Conservation (phyloP, 2,113 vertebrate species). For the Heterocephalus glaber region DNA sequence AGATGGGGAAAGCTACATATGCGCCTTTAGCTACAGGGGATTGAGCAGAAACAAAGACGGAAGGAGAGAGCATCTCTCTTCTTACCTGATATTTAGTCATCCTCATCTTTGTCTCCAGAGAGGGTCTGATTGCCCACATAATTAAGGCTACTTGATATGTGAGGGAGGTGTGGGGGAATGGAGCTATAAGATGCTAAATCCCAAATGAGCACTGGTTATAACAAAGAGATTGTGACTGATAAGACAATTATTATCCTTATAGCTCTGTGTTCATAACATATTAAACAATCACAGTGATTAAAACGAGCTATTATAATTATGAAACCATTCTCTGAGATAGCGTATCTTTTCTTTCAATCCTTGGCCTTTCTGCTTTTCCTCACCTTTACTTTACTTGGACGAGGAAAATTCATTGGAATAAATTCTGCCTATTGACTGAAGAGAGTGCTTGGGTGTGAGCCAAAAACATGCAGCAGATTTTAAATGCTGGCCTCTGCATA, state of each 20-base stretch:
- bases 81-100: constrained; percentile 81
- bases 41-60: constrained; percentile 84
- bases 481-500: constrained; percentile 60
- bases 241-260: constrained; percentile 84
- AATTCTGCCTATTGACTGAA: constrained; percentile 63
- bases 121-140: constrained; percentile 82
- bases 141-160: constrained; percentile 86
- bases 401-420: constrained; percentile 76
- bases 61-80: not conserved
- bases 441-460: constrained; percentile 61
- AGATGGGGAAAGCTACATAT: constrained; percentile 83
- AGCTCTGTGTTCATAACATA: constrained; percentile 80
- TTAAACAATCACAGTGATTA: constrained; percentile 88
- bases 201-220: constrained; percentile 77
- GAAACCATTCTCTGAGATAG: constrained; percentile 81
- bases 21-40: constrained; percentile 84
- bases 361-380: constrained; percentile 78
- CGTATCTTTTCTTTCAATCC: constrained; percentile 64
- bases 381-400: constrained; percentile 76
- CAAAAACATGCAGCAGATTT: constrained; percentile 72
- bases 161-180: constrained; percentile 71
- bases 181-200: constrained; percentile 70
- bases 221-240: constrained; percentile 83
- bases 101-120: constrained; percentile 79
- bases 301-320: constrained; percentile 86